These are phyloP conservation scores for Cathartes aura DNA, from an alignment of 2,113 vertebrate species.

Conservation along the genomic window DNA sequence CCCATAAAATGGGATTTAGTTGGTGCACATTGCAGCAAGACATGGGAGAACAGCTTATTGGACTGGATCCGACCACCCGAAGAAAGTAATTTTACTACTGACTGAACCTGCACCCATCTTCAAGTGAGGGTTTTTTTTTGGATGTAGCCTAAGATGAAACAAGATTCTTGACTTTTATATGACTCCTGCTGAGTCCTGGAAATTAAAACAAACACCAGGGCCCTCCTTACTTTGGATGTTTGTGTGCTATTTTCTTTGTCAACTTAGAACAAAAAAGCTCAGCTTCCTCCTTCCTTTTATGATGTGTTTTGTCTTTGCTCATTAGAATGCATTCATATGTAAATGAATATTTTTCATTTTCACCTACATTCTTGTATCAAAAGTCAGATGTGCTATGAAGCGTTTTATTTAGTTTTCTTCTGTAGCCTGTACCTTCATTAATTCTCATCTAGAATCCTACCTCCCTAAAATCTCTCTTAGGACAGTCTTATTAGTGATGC, in stretches of 20 bases:
- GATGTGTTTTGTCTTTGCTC: neutral
- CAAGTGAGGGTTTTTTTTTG: neutral
- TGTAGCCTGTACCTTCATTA: neutral
- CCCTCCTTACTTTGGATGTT: neutral
- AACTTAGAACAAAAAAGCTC: neutral
- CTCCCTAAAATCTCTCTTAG: neutral
- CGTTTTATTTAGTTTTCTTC: neutral
- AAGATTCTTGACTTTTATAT: neutral
- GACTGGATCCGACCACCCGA: neutral
- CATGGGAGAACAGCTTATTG: neutral
- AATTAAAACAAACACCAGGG: neutral
- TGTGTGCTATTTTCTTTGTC: neutral
- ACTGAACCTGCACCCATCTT: neutral
- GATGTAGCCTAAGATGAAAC: neutral
- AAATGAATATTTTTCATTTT: neutral
- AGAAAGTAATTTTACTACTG: neutral
- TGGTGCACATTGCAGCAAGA: neutral
- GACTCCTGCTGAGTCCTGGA: neutral
- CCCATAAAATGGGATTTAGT: neutral
- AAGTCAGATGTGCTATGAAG: neutral
- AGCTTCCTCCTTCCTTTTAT: neutral
- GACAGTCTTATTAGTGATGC: neutral
- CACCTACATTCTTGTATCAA: neutral
- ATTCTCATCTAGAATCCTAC: neutral
- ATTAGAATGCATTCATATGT: neutral